Percentiles rank a stretch among this genome's conserved stretches.
phyloP scores from a whole-genome alignment of 2,888 invertebrate species.

The Pilophorus perplexus region DNA sequence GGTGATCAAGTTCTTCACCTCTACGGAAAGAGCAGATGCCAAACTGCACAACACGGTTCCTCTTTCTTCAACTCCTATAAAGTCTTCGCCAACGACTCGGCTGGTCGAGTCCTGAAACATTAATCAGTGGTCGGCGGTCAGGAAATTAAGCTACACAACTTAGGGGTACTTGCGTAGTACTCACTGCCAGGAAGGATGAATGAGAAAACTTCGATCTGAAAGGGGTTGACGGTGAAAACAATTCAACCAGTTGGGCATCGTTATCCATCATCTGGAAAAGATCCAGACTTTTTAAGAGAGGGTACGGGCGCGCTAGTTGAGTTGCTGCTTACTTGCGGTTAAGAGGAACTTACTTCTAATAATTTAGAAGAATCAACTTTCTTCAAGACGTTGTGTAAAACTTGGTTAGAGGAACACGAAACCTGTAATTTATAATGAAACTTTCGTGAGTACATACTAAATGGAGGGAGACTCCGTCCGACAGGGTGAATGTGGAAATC shows the following conservation, averaged over 20 bases:
- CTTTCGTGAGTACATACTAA: too few species aligned
- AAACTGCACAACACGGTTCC: background rate
- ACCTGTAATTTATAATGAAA: too few species aligned
- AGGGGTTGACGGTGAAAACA: conserved; percentile 16
- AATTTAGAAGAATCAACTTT: conserved; percentile 28
- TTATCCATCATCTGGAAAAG: conserved; percentile 21
- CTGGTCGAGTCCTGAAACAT: background rate
- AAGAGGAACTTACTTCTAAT: conserved; percentile 26
- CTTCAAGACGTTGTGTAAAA: conserved; percentile 19
- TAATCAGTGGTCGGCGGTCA: too few species aligned
- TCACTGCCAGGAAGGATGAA: conserved; percentile 6
- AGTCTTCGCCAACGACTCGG: background rate
- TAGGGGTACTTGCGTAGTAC: too few species aligned
- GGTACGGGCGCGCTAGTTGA: background rate
- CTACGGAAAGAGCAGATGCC: background rate
- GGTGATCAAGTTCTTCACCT: conserved; percentile 6
- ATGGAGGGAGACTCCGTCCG: too few species aligned
- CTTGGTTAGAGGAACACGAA: background rate
- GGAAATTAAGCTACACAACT: too few species aligned
- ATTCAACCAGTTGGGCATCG: conserved; percentile 1
- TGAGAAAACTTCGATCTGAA: conserved; percentile 6
- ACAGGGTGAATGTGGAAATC: too few species aligned
- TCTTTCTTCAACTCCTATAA: conserved; percentile 6
- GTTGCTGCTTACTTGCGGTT: too few species aligned
- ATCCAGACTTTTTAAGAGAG: too few species aligned